Evolutionary conservation across 2,888 invertebrate species (phyloP).

Genomic region (Onthophagus sagittarius): DNA sequence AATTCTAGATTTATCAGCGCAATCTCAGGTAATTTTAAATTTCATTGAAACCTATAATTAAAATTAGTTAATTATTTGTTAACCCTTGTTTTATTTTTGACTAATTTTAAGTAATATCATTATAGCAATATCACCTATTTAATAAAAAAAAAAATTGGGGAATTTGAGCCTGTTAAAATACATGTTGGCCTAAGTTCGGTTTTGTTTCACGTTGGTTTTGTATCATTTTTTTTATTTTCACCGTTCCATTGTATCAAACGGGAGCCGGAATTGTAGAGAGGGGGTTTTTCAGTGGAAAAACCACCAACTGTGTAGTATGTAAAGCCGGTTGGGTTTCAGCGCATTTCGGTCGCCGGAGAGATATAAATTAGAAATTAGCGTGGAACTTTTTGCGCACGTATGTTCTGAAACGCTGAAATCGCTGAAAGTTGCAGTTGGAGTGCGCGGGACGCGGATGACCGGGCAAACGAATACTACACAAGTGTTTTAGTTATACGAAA

Average conservation of each 20-base stretch:
- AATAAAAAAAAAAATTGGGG: too few relatives aligned
- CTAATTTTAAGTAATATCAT: too few relatives aligned
- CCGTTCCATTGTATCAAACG: background rate
- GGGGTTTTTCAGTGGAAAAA: background rate
- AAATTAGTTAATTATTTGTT: too few relatives aligned
- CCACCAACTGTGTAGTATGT: background rate
- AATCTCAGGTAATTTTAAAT: too few relatives aligned
- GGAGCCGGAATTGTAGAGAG: background rate
- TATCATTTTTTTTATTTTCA: too few relatives aligned
- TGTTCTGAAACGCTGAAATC: slow-evolving; percentile 1
- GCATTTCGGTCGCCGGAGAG: background rate
- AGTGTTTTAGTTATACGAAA: background rate
- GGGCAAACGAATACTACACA: background rate
- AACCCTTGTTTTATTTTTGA: too few relatives aligned
- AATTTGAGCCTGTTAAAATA: too few relatives aligned
- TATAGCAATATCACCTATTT: too few relatives aligned
- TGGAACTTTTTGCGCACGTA: slow-evolving; percentile 2
- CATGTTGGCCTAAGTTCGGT: too few relatives aligned
- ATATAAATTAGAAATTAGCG: slow-evolving; percentile 12
- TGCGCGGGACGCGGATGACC: background rate
- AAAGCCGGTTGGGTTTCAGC: background rate
- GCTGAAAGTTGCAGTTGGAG: background rate
- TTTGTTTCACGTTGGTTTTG: too few relatives aligned
- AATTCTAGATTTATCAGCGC: too few relatives aligned
- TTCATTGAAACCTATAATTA: too few relatives aligned